Percentiles rank a stretch among this genome's conserved stretches.
Conservation (phyloP, 2,888 invertebrate genomes). For the Tethea ocularis region DNA sequence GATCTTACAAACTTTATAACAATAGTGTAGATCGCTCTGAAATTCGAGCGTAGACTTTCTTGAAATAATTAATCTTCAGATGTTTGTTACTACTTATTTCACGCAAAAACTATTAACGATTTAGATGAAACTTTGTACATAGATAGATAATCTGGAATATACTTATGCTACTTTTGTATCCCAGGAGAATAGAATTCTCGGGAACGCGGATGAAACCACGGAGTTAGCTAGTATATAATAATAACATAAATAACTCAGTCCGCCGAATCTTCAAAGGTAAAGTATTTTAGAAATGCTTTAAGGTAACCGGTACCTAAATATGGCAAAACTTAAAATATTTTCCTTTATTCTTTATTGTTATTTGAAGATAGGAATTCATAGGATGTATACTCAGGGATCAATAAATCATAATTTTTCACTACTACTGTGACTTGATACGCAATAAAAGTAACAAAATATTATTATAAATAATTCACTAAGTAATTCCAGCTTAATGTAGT, state of each 20-base stretch:
- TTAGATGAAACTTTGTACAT: no score
- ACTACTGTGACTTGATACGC: background rate
- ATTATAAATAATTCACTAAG: background rate
- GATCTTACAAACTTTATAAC: no score
- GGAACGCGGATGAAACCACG: no score
- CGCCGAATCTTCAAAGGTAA: background rate
- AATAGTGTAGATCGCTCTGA: no score
- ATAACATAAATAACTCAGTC: background rate
- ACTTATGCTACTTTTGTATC: no score
- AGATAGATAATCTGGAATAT: no score
- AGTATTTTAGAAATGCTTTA: background rate
- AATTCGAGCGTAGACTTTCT: background rate
- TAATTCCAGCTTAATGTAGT: background rate
- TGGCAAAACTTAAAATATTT: background rate
- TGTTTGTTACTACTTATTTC: no score
- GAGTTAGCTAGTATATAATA: no score
- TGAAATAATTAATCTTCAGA: background rate
- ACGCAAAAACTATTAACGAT: no score
- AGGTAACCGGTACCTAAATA: background rate
- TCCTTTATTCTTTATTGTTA: background rate
- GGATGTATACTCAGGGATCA: no score
- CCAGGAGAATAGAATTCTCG: no score
- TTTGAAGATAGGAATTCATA: background rate
- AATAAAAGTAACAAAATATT: background rate
- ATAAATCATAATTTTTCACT: background rate